A percentile compares a stretch with the other conserved stretches of the same genome.
Evolutionary conservation across 2,888 invertebrate species (phyloP).

Genomic region (Xanthia icteritia): DNA sequence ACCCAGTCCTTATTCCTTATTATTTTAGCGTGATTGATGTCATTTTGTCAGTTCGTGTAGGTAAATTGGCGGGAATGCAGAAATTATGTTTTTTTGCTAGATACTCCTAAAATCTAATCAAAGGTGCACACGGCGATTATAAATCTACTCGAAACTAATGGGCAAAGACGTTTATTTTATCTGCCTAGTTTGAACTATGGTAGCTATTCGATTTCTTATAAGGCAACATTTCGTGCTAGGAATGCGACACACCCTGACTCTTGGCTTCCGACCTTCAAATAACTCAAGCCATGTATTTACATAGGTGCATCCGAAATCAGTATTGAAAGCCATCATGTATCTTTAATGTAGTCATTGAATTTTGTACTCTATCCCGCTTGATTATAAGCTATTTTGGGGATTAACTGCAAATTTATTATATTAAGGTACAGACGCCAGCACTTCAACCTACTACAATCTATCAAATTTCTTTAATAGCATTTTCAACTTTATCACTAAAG

Average conservation of each 20-base stretch:
- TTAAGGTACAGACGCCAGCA: too few species aligned
- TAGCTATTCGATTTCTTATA: constrained; percentile 25
- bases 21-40: background rate
- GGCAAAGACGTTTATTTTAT: constrained; percentile 17
- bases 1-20: background rate
- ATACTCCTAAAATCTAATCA: background rate
- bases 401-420: background rate
- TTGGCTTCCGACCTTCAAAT: constrained; percentile 70
- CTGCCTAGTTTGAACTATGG: constrained; percentile 11
- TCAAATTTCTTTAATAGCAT: too few species aligned
- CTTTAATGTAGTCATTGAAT: constrained; percentile 3
- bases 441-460: too few species aligned
- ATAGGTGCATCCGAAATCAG: constrained; percentile 77
- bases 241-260: constrained; percentile 61
- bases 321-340: constrained; percentile 26
- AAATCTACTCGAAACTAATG: constrained; percentile 4
- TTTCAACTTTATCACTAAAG: too few species aligned
- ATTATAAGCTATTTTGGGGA: constrained; percentile 11
- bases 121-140: background rate
- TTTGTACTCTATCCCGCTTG: constrained; percentile 29
- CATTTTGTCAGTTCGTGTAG: background rate
- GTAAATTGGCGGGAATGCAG: background rate
- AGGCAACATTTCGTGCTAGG: constrained; percentile 41
- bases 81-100: too few species aligned
- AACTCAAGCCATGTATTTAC: constrained; percentile 75